Percentiles rank a stretch among this genome's conserved stretches.
Conservation (phyloP, 2,113 vertebrate species). For the Sminthopsis crassicaudata region DNA sequence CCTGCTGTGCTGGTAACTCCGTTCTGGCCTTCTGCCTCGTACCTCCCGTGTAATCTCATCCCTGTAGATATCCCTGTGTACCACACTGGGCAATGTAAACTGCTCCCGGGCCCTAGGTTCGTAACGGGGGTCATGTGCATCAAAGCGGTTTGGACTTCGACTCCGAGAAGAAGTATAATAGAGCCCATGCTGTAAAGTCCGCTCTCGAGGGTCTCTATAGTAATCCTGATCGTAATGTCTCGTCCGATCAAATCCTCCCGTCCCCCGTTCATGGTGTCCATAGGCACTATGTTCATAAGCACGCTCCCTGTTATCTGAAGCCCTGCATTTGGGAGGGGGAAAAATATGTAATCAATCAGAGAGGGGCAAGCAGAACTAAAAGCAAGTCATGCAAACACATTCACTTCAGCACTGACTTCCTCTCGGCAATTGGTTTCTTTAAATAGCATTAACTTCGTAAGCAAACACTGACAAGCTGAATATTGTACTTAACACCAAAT, state of each 20-base stretch:
- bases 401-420: conserved; percentile 73
- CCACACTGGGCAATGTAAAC: conserved; percentile 96
- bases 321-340: conserved; percentile 90
- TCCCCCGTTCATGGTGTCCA: conserved; percentile 98
- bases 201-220: conserved; percentile 95
- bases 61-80: conserved; percentile 98
- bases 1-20: conserved; percentile 95
- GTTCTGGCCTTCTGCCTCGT: conserved; percentile 92
- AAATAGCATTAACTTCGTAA: conserved; percentile 78
- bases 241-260: conserved; percentile 95
- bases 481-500: conserved; percentile 68
- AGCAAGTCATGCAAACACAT: conserved; percentile 86
- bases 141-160: conserved; percentile 97
- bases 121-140: conserved; percentile 95
- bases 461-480: conserved; percentile 77
- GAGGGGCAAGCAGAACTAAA: conserved; percentile 67
- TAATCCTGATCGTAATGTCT: conserved; percentile 99
- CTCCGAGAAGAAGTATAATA: conserved; percentile 98
- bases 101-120: conserved; percentile 93
- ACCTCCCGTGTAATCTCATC: conserved; percentile 92
- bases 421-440: conserved; percentile 67
- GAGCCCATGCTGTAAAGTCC: conserved; percentile 93
- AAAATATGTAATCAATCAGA: conserved; percentile 82
- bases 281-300: conserved; percentile 99
- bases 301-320: conserved; percentile 97